Conservation (phyloP, 2,113 vertebrate species). For the Phasianus colchicus region DNA sequence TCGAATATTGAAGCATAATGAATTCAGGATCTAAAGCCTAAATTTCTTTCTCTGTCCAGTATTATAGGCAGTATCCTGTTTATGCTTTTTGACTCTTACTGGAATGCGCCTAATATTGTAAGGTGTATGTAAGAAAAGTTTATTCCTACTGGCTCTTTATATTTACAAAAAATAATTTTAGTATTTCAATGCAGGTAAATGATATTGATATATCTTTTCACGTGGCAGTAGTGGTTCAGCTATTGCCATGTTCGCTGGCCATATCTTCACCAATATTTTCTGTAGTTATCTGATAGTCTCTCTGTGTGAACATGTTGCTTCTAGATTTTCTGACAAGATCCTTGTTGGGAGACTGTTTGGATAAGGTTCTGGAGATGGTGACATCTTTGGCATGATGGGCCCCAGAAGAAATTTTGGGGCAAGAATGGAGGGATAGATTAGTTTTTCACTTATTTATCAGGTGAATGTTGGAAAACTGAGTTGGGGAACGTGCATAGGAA, state of each 20-base stretch:
- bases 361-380: background rate
- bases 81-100: background rate
- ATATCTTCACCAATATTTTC: rapidly evolving
- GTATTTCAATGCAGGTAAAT: background rate
- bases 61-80: background rate
- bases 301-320: background rate
- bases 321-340: background rate
- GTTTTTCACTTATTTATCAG: background rate
- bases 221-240: background rate
- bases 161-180: background rate
- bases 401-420: background rate
- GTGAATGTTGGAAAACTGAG: background rate
- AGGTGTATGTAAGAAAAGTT: background rate
- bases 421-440: background rate
- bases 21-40: background rate
- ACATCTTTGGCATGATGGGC: background rate
- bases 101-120: background rate
- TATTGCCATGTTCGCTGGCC: background rate
- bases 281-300: background rate
- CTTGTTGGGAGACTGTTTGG: background rate
- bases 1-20: background rate
- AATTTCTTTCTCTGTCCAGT: background rate
- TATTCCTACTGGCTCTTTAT: background rate
- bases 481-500: background rate
- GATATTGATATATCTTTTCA: background rate